phyloP scores from a whole-genome alignment of 2,888 invertebrate genomes.

The Ennomos erosarius region DNA sequence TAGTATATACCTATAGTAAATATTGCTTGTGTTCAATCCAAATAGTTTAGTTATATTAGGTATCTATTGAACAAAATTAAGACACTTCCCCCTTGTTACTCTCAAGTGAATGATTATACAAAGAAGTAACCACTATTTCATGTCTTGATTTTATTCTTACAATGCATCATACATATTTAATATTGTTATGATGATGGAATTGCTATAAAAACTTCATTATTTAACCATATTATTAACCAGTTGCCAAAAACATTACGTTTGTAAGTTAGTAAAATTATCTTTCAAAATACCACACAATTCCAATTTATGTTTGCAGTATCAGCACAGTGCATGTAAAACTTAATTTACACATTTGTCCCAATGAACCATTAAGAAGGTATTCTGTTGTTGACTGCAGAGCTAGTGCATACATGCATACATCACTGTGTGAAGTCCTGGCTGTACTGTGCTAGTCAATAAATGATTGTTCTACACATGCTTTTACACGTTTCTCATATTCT shows the following conservation, averaged over 20 bases:
- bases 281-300: constrained; percentile 29
- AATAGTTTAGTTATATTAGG: constrained; percentile 9
- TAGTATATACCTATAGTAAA: not conserved
- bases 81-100: too few species aligned
- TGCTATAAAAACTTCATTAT: constrained; percentile 4
- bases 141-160: constrained; percentile 13
- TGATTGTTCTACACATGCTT: constrained; percentile 99
- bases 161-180: constrained; percentile 11
- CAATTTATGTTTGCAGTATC: constrained; percentile 38
- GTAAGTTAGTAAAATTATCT: constrained; percentile 33
- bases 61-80: constrained; percentile 6
- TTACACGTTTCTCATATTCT: constrained; percentile 99
- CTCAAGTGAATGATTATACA: too few species aligned
- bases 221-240: constrained; percentile 2
- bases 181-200: constrained; percentile 11
- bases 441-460: constrained; percentile 94
- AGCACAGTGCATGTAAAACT: constrained; percentile 34
- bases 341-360: constrained; percentile 69
- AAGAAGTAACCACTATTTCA: not conserved
- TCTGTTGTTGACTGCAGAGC: constrained; percentile 53
- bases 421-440: constrained; percentile 59
- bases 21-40: constrained; percentile 23
- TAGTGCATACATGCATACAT: constrained; percentile 53
- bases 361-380: constrained; percentile 70
- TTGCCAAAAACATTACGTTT: constrained; percentile 31